Conservation (phyloP, 64 coral and sea anemone genomes). For the Porites lutea region DNA sequence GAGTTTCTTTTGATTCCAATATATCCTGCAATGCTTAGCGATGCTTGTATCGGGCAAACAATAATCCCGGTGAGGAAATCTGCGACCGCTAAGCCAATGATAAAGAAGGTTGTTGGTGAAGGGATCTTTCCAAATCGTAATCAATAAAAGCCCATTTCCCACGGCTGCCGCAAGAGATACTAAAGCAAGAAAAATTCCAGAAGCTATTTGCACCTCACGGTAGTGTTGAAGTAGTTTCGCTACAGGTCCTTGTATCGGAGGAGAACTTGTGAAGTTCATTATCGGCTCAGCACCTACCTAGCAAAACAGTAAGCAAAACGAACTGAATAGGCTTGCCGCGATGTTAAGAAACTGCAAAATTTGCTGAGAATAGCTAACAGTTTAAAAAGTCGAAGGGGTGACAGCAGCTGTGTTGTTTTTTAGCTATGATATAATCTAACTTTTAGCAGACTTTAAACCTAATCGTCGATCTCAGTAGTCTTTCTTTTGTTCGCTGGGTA, state of each 20-base stretch:
- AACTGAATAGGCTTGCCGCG: too few relatives aligned
- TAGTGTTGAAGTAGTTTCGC: background rate
- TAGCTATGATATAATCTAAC: background rate
- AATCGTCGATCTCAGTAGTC: too few relatives aligned
- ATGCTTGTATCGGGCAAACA: background rate
- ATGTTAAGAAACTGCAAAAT: background rate
- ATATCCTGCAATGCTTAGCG: background rate
- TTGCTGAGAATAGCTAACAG: background rate
- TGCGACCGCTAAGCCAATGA: conserved; percentile 32
- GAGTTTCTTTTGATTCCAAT: background rate
- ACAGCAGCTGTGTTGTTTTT: background rate
- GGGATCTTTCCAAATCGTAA: conserved; percentile 52
- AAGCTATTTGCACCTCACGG: background rate
- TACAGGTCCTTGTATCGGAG: too few relatives aligned
- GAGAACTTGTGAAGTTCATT: background rate
- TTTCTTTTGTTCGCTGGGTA: background rate
- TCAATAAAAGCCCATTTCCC: conserved; percentile 40
- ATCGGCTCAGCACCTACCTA: too few relatives aligned
- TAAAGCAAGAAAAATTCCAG: background rate
- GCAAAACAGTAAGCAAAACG: too few relatives aligned
- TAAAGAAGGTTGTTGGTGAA: conserved; percentile 25
- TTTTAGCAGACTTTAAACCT: background rate
- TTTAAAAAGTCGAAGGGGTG: background rate
- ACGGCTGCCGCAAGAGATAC: background rate
- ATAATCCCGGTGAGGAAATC: conserved; percentile 36